These are phyloP conservation scores for Cybosia mesomella DNA, from an alignment of 2,888 invertebrate species.

Conservation along the genomic window DNA sequence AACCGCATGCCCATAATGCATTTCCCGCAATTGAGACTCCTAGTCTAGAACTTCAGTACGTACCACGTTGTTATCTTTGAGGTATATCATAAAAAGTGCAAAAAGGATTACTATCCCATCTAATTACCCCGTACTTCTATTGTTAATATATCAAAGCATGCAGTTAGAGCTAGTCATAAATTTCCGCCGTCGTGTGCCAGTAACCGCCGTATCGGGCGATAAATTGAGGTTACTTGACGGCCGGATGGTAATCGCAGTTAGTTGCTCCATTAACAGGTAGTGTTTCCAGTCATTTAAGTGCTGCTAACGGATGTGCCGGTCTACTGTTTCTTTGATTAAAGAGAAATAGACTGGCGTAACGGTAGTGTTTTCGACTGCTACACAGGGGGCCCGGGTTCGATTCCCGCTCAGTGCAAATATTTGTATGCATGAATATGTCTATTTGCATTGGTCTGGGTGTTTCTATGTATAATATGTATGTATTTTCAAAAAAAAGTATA, in stretches of 20 bases:
- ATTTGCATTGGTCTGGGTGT: too few relatives aligned
- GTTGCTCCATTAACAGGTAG: slow-evolving; percentile 8
- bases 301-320: not conserved
- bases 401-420: too few relatives aligned
- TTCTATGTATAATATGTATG: too few relatives aligned
- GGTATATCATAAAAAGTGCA: not conserved
- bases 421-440: too few relatives aligned
- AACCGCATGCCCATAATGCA: too few relatives aligned
- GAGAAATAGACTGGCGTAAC: not conserved
- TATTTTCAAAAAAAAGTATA: too few relatives aligned
- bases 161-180: not conserved
- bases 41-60: too few relatives aligned
- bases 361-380: too few relatives aligned
- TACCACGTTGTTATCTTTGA: not conserved
- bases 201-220: slow-evolving; percentile 9
- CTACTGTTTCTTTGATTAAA: slow-evolving; percentile 1
- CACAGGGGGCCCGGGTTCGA: too few relatives aligned
- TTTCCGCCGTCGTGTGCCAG: not conserved
- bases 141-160: not conserved
- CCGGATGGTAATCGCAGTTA: slow-evolving; percentile 8
- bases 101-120: not conserved
- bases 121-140: not conserved
- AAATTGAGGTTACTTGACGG: slow-evolving; percentile 20
- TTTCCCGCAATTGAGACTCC: too few relatives aligned
- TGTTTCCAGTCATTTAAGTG: not conserved